These are phyloP conservation scores for Ardeotis arabs DNA, from an alignment of 2,113 vertebrate genomes.

Conservation along the genomic window DNA sequence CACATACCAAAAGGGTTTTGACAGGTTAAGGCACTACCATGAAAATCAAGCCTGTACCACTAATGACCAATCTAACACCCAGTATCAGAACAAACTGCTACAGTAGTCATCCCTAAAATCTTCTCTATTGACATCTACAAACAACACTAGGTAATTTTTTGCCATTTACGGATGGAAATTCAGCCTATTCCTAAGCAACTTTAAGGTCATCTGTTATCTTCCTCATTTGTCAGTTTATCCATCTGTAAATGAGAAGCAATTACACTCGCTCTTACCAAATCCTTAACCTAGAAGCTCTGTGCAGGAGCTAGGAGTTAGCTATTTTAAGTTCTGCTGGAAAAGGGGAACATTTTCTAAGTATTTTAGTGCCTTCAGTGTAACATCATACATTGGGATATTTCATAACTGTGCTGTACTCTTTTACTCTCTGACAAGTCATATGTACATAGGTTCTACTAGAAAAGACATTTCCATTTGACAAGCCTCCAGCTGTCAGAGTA, in stretches of 20 bases:
- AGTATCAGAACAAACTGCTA: background rate
- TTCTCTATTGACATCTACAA: background rate
- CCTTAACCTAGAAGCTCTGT: background rate
- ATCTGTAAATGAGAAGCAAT: rapidly evolving
- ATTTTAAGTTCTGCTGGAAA: background rate
- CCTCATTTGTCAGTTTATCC: background rate
- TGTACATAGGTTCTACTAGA: rapidly evolving
- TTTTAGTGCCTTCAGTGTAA: background rate
- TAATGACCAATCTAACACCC: rapidly evolving
- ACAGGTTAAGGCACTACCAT: background rate
- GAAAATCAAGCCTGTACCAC: background rate
- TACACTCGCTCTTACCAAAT: background rate
- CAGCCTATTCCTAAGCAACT: background rate
- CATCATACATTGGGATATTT: too few species aligned
- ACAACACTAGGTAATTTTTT: background rate
- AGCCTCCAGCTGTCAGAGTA: rapidly evolving
- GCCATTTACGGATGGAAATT: background rate
- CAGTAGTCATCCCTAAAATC: background rate
- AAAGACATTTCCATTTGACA: rapidly evolving
- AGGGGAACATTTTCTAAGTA: rapidly evolving
- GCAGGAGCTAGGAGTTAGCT: background rate
- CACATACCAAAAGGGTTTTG: rapidly evolving
- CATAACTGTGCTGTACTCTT: rapidly evolving
- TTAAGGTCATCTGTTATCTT: background rate
- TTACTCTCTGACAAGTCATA: rapidly evolving